Conservation (phyloP, 1,140 invertebrate species). For the Cheumatopsyche charites region DNA sequence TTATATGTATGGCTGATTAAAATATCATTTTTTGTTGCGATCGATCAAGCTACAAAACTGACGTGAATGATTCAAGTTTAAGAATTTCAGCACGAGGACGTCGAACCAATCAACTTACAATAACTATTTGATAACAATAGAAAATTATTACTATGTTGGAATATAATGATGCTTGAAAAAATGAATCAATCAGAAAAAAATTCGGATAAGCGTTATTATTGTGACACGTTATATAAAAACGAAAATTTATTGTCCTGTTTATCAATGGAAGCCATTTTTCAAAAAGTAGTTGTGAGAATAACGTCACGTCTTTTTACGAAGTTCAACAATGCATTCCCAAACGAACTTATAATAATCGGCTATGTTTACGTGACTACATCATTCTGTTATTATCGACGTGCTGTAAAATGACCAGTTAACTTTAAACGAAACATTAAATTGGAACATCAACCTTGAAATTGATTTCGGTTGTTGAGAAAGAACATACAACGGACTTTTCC, state of each 20-base stretch:
- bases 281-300: background rate
- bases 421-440: background rate
- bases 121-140: constrained; percentile 10
- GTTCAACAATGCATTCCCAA: background rate
- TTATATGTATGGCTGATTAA: background rate
- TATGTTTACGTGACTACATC: constrained; percentile 1
- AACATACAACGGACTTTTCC: no score
- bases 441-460: no score
- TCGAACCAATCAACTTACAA: background rate
- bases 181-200: background rate
- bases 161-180: background rate
- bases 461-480: no score
- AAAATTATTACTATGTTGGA: background rate
- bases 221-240: no score
- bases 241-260: background rate
- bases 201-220: no score
- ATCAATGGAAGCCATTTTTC: background rate
- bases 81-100: constrained; percentile 16
- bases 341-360: constrained; percentile 10
- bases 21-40: background rate
- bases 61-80: constrained; percentile 4
- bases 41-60: constrained; percentile 6
- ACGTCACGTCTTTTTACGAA: background rate
- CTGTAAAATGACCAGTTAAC: background rate
- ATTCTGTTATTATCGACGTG: background rate